Evolutionary conservation across 2,797 vertebrate genomes (phyloP).

Genomic region (Galagoides demidoff): DNA sequence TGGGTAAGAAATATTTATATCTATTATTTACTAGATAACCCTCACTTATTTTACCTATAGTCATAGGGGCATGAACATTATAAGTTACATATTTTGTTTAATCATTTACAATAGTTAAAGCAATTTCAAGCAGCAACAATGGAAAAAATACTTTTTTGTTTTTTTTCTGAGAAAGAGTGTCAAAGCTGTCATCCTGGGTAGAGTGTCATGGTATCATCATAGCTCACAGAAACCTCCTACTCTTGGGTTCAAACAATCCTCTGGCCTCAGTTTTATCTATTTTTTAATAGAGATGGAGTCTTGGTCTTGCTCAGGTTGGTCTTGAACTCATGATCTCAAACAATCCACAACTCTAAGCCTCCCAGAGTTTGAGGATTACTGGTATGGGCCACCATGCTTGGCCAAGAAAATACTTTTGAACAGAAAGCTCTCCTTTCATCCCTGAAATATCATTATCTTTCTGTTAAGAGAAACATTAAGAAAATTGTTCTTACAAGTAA

Average conservation of each 20-base stretch:
- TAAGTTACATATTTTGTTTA: background rate
- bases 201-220: too few relatives aligned
- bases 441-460: background rate
- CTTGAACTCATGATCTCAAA: too few relatives aligned
- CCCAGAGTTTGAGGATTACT: too few relatives aligned
- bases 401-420: background rate
- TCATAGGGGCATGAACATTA: background rate
- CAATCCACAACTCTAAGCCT: too few relatives aligned
- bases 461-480: background rate
- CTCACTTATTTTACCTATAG: background rate
- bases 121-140: background rate
- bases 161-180: too few relatives aligned
- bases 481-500: background rate
- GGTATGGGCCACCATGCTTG: background rate
- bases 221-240: too few relatives aligned
- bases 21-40: background rate
- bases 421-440: background rate
- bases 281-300: too few relatives aligned
- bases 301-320: too few relatives aligned
- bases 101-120: conserved; percentile 26
- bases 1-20: background rate
- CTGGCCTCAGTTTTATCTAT: too few relatives aligned
- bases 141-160: too few relatives aligned
- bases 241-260: too few relatives aligned
- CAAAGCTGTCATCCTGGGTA: too few relatives aligned